These are phyloP conservation scores for Anastrepha obliqua DNA, from an alignment of 1,140 invertebrate genomes.

Conservation along the genomic window DNA sequence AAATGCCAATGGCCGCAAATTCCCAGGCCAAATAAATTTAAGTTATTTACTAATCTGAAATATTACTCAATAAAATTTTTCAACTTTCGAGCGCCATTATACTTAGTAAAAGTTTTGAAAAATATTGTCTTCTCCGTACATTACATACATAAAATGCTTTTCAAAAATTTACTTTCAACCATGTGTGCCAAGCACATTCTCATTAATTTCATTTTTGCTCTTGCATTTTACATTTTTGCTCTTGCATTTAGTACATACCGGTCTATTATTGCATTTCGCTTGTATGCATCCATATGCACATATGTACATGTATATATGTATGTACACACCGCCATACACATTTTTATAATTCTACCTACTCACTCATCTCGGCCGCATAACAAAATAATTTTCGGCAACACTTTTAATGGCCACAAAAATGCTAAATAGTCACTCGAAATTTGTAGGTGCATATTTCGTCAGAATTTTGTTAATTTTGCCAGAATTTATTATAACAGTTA, in stretches of 20 bases:
- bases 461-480: background rate
- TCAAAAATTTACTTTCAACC: background rate
- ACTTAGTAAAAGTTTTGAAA: background rate
- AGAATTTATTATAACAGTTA: background rate
- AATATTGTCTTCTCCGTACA: background rate
- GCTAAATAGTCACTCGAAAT: background rate
- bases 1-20: background rate
- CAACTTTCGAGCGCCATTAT: background rate
- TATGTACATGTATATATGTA: background rate
- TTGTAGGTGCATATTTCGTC: background rate
- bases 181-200: background rate
- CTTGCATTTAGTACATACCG: background rate
- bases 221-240: background rate
- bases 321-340: background rate
- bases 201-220: background rate
- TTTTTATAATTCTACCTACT: background rate
- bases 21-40: background rate
- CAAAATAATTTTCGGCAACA: background rate
- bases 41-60: constrained; percentile 2
- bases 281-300: background rate
- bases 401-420: background rate
- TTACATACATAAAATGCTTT: too few relatives aligned
- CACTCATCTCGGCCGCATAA: background rate
- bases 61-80: background rate
- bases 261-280: background rate